Conservation (phyloP, 2,888 invertebrate genomes). For the Andrena fulva region DNA sequence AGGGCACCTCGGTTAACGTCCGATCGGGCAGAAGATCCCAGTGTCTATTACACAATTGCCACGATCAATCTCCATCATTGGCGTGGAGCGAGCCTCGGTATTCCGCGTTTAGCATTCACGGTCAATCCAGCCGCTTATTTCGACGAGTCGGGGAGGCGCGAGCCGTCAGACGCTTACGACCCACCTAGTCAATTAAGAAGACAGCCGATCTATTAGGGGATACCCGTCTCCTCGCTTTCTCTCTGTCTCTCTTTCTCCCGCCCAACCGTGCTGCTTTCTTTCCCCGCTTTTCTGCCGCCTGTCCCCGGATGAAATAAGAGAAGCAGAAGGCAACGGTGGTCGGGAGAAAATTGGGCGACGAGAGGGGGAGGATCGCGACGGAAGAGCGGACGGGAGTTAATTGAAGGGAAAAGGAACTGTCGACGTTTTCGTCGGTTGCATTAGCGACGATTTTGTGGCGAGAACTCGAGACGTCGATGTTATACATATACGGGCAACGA, state of each 20-base stretch:
- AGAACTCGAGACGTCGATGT: neutral
- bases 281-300: slow-evolving; percentile 44
- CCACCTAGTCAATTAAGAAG: slow-evolving; percentile 84
- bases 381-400: slow-evolving; percentile 16
- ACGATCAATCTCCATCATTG: slow-evolving; percentile 53
- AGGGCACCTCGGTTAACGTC: slow-evolving; percentile 18
- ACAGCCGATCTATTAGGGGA: slow-evolving; percentile 83
- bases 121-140: slow-evolving; percentile 64
- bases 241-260: neutral
- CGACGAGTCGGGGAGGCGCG: slow-evolving; percentile 64
- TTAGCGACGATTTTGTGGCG: neutral
- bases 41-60: slow-evolving; percentile 60
- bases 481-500: neutral
- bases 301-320: slow-evolving; percentile 42
- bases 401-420: slow-evolving; percentile 27
- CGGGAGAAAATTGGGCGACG: slow-evolving; percentile 35
- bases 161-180: slow-evolving; percentile 73
- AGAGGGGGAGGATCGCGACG: slow-evolving; percentile 18
- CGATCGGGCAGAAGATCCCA: neutral
- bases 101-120: slow-evolving; percentile 64
- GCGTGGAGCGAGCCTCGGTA: slow-evolving; percentile 52
- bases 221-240: slow-evolving; percentile 42
- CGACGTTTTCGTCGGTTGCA: slow-evolving; percentile 5
- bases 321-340: neutral
- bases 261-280: neutral